Conservation (phyloP, 2,888 invertebrate species). For the Ceraclea dissimilis region DNA sequence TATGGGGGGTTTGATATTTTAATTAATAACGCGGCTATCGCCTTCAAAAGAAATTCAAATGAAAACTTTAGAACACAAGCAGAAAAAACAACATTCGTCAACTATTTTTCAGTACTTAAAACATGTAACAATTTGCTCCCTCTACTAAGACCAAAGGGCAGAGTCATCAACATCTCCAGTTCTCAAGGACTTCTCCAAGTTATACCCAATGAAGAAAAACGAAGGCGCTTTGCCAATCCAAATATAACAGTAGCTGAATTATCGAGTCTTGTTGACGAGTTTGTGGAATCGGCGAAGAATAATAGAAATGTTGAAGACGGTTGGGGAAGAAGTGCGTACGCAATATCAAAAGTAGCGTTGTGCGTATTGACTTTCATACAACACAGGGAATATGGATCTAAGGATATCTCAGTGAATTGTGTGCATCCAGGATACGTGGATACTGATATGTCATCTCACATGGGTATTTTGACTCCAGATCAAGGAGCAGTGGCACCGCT, state of each 20-base stretch:
- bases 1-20: slow-evolving; percentile 64
- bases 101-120: slow-evolving; percentile 58
- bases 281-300: slow-evolving; percentile 51
- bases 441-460: slow-evolving; percentile 22
- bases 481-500: slow-evolving; percentile 50
- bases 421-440: slow-evolving; percentile 20
- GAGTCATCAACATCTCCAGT: slow-evolving; percentile 72
- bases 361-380: slow-evolving; percentile 61
- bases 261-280: slow-evolving; percentile 56
- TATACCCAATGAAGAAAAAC: slow-evolving; percentile 52
- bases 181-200: slow-evolving; percentile 54
- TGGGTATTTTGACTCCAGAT: slow-evolving; percentile 29
- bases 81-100: slow-evolving; percentile 58
- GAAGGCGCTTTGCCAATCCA: slow-evolving; percentile 47
- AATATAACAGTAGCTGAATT: slow-evolving; percentile 54
- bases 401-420: slow-evolving; percentile 17
- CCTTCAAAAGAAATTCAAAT: slow-evolving; percentile 51
- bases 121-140: slow-evolving; percentile 66
- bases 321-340: slow-evolving; percentile 60
- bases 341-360: slow-evolving; percentile 66
- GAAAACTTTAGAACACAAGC: slow-evolving; percentile 63
- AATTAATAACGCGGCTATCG: slow-evolving; percentile 72
- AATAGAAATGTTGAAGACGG: slow-evolving; percentile 38
- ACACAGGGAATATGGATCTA: slow-evolving; percentile 41
- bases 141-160: slow-evolving; percentile 57